phyloP scores from a whole-genome alignment of 2,888 invertebrate genomes.

The Brassicogethes aeneus region DNA sequence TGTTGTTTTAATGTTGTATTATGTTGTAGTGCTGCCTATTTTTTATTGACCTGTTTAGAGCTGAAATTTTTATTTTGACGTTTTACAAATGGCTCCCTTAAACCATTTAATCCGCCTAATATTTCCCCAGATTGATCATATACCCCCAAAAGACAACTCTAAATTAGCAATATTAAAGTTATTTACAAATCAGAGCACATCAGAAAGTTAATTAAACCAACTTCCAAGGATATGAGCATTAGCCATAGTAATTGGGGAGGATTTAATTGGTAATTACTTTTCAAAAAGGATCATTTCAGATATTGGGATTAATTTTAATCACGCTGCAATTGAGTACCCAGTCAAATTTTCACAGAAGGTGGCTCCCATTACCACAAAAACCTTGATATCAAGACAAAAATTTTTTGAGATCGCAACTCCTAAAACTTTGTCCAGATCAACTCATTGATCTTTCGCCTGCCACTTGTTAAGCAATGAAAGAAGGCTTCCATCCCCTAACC shows the following conservation, averaged over 20 bases:
- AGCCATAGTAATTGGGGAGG: slow-evolving; percentile 21
- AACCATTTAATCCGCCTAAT: slow-evolving; percentile 8
- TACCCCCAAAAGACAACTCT: not conserved
- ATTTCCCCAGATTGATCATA: slow-evolving; percentile 1
- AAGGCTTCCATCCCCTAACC: slow-evolving; percentile 29
- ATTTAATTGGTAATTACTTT: slow-evolving; percentile 18
- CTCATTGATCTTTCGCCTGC: slow-evolving; percentile 25
- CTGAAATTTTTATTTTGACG: slow-evolving; percentile 20
- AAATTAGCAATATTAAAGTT: not conserved
- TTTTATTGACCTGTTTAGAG: not conserved
- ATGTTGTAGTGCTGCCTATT: slow-evolving; percentile 2
- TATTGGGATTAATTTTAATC: not conserved
- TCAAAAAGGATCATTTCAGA: not conserved
- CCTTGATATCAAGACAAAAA: not conserved
- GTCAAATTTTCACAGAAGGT: not conserved
- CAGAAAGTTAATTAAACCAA: slow-evolving; percentile 19
- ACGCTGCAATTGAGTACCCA: not conserved
- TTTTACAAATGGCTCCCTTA: slow-evolving; percentile 33
- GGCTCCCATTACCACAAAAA: not conserved
- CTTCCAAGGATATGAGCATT: slow-evolving; percentile 9
- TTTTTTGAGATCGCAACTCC: not conserved
- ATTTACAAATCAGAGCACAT: not conserved
- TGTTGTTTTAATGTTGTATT: slow-evolving; percentile 7
- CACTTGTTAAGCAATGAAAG: slow-evolving; percentile 28
- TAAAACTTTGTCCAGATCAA: slow-evolving; percentile 6